These are phyloP conservation scores for Odocoileus virginianus DNA, from an alignment of 2,113 vertebrate species.

Conservation along the genomic window DNA sequence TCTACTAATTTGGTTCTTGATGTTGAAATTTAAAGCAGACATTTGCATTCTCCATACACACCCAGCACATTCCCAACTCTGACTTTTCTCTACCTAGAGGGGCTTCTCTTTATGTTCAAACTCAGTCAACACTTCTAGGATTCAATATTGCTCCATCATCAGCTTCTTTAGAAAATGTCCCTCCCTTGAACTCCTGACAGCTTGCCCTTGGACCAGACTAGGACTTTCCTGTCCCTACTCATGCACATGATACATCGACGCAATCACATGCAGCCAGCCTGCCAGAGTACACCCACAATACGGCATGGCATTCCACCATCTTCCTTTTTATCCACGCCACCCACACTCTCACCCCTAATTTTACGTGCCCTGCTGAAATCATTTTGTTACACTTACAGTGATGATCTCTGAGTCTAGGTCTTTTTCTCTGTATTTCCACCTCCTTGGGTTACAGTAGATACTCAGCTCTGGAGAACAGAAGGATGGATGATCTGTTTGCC, in stretches of 20 bases:
- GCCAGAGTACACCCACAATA: too few species aligned
- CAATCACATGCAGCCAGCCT: too few species aligned
- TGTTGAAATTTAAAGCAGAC: not conserved
- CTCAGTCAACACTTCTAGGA: not conserved
- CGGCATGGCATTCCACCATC: too few species aligned
- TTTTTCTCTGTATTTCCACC: not conserved
- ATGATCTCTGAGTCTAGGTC: not conserved
- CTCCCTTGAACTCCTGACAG: not conserved
- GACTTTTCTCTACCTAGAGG: not conserved
- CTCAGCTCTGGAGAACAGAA: not conserved
- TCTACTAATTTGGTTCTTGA: not conserved
- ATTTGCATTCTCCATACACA: not conserved
- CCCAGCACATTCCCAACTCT: not conserved
- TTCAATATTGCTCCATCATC: not conserved
- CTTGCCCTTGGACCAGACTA: not conserved
- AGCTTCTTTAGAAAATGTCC: not conserved
- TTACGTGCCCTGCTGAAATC: not conserved
- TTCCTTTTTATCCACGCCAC: not conserved
- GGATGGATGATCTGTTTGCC: not conserved
- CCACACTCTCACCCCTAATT: not conserved
- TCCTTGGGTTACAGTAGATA: too few species aligned
- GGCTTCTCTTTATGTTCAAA: not conserved
- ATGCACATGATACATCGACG: fast-evolving
- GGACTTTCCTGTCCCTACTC: not conserved
- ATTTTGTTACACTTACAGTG: not conserved